A percentile compares a stretch with the other conserved stretches of the same genome.
Evolutionary conservation across 2,888 invertebrate species (phyloP).

Genomic region (Drosophila recens): DNA sequence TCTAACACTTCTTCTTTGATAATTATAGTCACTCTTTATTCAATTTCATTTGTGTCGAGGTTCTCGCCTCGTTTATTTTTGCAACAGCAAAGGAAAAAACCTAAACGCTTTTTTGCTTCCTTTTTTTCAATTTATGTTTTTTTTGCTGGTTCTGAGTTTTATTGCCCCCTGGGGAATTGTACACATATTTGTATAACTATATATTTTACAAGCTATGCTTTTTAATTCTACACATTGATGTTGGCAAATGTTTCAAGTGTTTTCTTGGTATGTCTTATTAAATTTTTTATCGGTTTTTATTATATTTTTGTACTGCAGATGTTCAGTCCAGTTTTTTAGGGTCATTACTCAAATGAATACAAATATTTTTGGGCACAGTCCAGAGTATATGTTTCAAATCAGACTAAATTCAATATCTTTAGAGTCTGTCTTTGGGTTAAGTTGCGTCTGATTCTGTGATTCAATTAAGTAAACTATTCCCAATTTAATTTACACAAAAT

Average conservation of each 20-base stretch:
- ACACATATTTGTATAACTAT: background rate
- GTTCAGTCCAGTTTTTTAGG: background rate
- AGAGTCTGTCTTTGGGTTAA: background rate
- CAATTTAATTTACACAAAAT: constrained; percentile 1
- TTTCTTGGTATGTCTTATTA: background rate
- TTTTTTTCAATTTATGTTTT: constrained; percentile 18
- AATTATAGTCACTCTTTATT: constrained; percentile 31
- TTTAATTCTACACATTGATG: background rate
- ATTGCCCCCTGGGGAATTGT: background rate
- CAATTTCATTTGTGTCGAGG: constrained; percentile 20
- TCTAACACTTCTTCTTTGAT: constrained; percentile 8
- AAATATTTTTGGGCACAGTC: background rate
- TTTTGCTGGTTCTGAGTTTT: constrained; percentile 11
- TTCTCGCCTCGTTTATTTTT: constrained; percentile 11
- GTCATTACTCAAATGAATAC: background rate
- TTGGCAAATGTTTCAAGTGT: background rate
- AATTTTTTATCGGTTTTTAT: no score
- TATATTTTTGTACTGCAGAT: background rate
- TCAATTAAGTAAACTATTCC: constrained; percentile 17
- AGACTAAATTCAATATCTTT: background rate
- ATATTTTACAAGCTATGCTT: background rate
- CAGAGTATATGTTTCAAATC: background rate
- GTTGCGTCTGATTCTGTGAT: background rate
- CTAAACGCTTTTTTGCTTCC: constrained; percentile 7
- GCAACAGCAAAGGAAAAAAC: background rate